Percentiles rank a stretch among this genome's conserved stretches.
phyloP scores from a whole-genome alignment of 2,113 vertebrate genomes.

The Oriolus oriolus region DNA sequence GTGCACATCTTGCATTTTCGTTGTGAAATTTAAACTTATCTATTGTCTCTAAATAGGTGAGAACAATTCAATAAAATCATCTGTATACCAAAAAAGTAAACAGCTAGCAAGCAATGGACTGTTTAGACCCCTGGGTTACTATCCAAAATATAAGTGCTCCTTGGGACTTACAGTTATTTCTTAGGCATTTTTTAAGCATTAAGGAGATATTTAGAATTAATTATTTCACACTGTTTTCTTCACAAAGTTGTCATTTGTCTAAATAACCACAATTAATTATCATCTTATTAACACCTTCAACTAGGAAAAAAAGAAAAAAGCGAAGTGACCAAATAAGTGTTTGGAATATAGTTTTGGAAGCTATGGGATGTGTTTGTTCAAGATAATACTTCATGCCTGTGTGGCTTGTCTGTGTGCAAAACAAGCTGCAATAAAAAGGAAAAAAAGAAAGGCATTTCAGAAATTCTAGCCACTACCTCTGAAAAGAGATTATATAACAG shows the following conservation, averaged over 20 bases:
- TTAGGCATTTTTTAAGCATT: not conserved
- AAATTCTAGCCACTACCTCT: not conserved
- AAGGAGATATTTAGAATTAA: not conserved
- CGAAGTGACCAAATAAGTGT: fast-evolving
- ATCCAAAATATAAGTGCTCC: not conserved
- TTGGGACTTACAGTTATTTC: not conserved
- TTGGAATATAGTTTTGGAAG: not conserved
- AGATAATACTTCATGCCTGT: not conserved
- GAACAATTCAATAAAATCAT: not conserved
- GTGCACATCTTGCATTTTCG: not conserved
- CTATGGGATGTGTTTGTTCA: not conserved
- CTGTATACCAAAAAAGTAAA: not conserved
- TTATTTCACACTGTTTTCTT: not conserved
- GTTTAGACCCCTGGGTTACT: not conserved
- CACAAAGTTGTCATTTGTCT: not conserved
- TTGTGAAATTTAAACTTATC: not conserved
- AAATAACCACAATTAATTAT: not conserved
- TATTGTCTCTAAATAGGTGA: not conserved
- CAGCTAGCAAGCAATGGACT: not conserved
- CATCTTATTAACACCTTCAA: not conserved
- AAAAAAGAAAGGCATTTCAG: not conserved
- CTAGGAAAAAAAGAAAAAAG: not conserved
- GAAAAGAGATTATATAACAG: constrained; percentile 33
- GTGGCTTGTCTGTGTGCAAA: not conserved
- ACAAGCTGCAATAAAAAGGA: not conserved